Conservation (phyloP, 2,113 vertebrate species). For the Tachuris rubrigastra region DNA sequence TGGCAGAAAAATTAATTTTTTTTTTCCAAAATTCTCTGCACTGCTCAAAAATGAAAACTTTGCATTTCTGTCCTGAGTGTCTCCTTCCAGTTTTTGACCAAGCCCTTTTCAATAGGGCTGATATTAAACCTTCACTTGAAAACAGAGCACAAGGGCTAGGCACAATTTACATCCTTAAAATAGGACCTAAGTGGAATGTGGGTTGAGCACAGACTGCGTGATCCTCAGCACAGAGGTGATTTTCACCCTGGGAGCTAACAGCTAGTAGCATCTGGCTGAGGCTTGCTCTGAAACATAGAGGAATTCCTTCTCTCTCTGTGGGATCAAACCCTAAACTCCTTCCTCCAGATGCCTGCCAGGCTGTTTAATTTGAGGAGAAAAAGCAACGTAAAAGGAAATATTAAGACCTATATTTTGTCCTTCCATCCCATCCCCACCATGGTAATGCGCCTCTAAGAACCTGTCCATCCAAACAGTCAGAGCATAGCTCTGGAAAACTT, state of each 20-base stretch:
- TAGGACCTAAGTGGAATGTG: slow-evolving; percentile 14
- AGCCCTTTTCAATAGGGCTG: background rate
- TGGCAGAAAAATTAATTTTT: background rate
- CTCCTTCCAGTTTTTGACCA: background rate
- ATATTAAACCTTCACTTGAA: slow-evolving; percentile 25
- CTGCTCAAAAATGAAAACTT: background rate
- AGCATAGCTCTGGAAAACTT: background rate
- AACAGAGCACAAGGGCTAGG: background rate
- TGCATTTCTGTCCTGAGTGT: background rate
- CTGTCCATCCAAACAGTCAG: background rate
- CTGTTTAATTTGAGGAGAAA: background rate
- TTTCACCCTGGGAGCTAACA: slow-evolving; percentile 33
- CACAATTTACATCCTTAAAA: slow-evolving; percentile 41
- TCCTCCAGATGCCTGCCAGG: background rate
- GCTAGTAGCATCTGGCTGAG: background rate
- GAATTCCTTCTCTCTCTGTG: background rate
- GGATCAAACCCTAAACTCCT: background rate
- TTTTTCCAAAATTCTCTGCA: background rate
- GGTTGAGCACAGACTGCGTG: background rate
- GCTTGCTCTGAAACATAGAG: background rate
- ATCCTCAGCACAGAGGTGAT: background rate
- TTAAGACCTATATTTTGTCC: background rate
- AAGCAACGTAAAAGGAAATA: background rate
- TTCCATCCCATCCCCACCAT: background rate
- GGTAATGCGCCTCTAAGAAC: background rate